phyloP scores from a whole-genome alignment of 2,888 invertebrate species.

The Hesperia comma region DNA sequence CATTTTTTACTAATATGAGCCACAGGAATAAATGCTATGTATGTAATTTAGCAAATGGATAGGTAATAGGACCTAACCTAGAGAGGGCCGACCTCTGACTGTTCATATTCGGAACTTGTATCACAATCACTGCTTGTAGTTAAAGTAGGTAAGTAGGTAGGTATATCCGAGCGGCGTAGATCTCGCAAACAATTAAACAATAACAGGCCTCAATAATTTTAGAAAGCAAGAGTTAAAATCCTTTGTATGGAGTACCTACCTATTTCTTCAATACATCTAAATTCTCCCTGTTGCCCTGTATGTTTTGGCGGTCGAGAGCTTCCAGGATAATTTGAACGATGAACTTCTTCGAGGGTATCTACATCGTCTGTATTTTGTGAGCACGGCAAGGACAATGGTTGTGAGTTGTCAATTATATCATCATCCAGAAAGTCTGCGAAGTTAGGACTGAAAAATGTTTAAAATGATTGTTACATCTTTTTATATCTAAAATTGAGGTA shows the following conservation, averaged over 20 bases:
- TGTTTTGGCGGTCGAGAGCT: constrained; percentile 57
- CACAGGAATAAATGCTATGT: too few relatives aligned
- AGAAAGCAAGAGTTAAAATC: too few relatives aligned
- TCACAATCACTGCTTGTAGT: too few relatives aligned
- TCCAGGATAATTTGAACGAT: constrained; percentile 8
- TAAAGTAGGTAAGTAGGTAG: too few relatives aligned
- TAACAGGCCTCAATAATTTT: too few relatives aligned
- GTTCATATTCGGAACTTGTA: too few relatives aligned
- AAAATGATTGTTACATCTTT: too few relatives aligned
- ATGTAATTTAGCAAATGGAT: too few relatives aligned
- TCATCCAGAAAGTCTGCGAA: constrained; percentile 70
- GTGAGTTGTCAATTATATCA: constrained; percentile 62
- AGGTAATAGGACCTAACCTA: too few relatives aligned
- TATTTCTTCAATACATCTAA: constrained; percentile 72
- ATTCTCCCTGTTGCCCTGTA: constrained; percentile 66
- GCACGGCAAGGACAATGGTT: constrained; percentile 67
- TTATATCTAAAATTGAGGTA: neutral
- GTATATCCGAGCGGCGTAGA: too few relatives aligned
- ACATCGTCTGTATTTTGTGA: constrained; percentile 41
- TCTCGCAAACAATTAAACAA: too few relatives aligned
- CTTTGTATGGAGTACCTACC: constrained; percentile 49
- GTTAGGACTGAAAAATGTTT: constrained; percentile 52
- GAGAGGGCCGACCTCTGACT: too few relatives aligned
- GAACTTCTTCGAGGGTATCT: neutral
- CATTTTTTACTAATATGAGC: neutral